Percentiles rank a stretch among this genome's conserved stretches.
These are phyloP conservation scores for Corythucha ciliata DNA, from an alignment of 2,888 invertebrate species.

Conservation along the genomic window DNA sequence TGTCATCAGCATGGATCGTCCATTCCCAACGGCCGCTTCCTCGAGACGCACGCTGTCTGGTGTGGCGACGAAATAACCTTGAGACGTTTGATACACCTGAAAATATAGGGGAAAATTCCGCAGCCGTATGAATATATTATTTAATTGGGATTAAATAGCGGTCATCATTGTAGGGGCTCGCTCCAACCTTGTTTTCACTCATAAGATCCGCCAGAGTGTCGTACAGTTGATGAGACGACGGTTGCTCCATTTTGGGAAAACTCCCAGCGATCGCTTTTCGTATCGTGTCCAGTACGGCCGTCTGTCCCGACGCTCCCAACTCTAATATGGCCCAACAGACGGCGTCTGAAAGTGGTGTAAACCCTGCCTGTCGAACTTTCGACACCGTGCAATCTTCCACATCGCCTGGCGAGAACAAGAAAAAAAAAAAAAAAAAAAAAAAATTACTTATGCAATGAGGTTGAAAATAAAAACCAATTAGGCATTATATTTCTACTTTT, in stretches of 20 bases:
- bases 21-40: slow-evolving; percentile 46
- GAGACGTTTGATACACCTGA: slow-evolving; percentile 76
- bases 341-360: slow-evolving; percentile 92
- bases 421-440: no score
- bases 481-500: no score
- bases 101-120: not conserved
- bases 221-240: slow-evolving; percentile 76
- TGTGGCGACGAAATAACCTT: slow-evolving; percentile 90
- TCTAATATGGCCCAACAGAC: slow-evolving; percentile 91
- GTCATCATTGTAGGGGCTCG: not conserved
- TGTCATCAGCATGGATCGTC: slow-evolving; percentile 58
- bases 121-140: not conserved
- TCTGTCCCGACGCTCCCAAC: slow-evolving; percentile 77
- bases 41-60: slow-evolving; percentile 59
- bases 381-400: slow-evolving; percentile 86
- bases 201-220: slow-evolving; percentile 81
- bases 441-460: no score
- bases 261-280: slow-evolving; percentile 54
- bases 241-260: slow-evolving; percentile 80
- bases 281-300: slow-evolving; percentile 76
- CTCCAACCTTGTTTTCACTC: slow-evolving; percentile 72
- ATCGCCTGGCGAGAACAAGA: no score
- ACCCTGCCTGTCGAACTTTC: slow-evolving; percentile 88
- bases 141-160: not conserved
- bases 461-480: no score